Evolutionary conservation across 2,888 invertebrate genomes (phyloP), one percentile per base, ranked within the genome.

Genomic region (Mythimna impura): DNA sequence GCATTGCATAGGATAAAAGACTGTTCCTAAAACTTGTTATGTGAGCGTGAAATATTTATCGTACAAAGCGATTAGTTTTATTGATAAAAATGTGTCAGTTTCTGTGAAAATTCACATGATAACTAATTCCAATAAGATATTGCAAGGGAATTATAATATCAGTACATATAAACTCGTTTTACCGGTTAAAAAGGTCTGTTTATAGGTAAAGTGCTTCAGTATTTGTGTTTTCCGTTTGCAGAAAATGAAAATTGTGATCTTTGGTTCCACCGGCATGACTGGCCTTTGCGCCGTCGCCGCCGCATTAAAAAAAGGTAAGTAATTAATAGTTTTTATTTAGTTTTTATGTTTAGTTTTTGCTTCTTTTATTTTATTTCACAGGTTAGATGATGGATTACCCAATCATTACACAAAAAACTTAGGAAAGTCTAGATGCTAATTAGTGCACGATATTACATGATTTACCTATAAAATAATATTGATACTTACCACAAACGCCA

Each of bases 261-360:
- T 99, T 90, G 98, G 98, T 76, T 97, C 98, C 20, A 98, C 98
- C 84, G 98, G 98, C 69, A 97, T 97, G 96, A 98, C 98, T 81
- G 98, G 98, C 52, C 95, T 98, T 73, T 98, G 98, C 92, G 97
- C 97, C 10, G 95, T 98, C 2, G 97, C 98, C 89, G 97, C 98
- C 73, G 98, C 98, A 8, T 92, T 98, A 3, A 97, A 98, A 90
- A 97, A 98, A 97, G 98, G 98, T 98, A 96, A 87, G 14, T 14
- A 43, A 34, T 47, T 14, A 43, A 30, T 47, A 22, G 12, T 30
- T 63, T 63, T 63, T 54, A 34, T 50, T 17, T 17, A 3, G 4
- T 60, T 60, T 60, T n/a, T n/a, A 36, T 5, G 47, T 47, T 20
- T 30, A 36, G 1, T 6, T 6, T 60, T 36, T 60, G n/a, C 9